These are phyloP conservation scores for Carcharodon carcharias DNA, from an alignment of 2,797 vertebrate species.

Conservation along the genomic window DNA sequence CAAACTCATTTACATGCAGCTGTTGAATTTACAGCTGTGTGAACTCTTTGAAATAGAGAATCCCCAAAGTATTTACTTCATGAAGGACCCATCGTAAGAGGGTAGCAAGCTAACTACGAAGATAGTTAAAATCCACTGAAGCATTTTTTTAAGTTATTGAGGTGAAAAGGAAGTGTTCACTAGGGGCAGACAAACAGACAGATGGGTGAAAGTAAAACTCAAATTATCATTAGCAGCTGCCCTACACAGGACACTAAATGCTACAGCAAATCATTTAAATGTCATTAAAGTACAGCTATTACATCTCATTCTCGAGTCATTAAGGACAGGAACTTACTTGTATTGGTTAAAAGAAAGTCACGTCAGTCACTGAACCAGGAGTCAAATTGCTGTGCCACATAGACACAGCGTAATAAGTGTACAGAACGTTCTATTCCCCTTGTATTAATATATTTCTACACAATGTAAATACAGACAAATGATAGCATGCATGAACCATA, in stretches of 20 bases:
- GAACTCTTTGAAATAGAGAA: not conserved
- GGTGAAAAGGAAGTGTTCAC: not conserved
- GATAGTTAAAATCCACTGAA: conserved; percentile 9
- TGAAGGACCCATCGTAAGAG: not conserved
- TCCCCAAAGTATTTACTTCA: not conserved
- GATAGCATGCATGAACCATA: not conserved
- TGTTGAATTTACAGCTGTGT: not conserved
- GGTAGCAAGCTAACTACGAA: not conserved
- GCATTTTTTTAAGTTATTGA: not conserved
- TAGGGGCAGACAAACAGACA: not conserved
- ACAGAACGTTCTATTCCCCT: not conserved
- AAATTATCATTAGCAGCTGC: not conserved
- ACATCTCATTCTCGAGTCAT: not conserved
- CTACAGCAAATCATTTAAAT: not conserved
- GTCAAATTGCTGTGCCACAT: not conserved
- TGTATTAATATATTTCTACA: not conserved
- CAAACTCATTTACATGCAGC: not conserved
- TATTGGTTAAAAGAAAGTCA: not conserved
- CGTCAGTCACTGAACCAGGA: not conserved
- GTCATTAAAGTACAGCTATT: not conserved
- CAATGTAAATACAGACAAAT: not conserved
- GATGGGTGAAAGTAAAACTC: not conserved
- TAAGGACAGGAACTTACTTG: not conserved
- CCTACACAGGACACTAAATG: not conserved
- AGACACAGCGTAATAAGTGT: not conserved